A percentile compares a stretch with the other conserved stretches of the same genome.
These are phyloP conservation scores for Oophaga pumilio DNA, from an alignment of 2,113 vertebrate genomes.

Conservation along the genomic window DNA sequence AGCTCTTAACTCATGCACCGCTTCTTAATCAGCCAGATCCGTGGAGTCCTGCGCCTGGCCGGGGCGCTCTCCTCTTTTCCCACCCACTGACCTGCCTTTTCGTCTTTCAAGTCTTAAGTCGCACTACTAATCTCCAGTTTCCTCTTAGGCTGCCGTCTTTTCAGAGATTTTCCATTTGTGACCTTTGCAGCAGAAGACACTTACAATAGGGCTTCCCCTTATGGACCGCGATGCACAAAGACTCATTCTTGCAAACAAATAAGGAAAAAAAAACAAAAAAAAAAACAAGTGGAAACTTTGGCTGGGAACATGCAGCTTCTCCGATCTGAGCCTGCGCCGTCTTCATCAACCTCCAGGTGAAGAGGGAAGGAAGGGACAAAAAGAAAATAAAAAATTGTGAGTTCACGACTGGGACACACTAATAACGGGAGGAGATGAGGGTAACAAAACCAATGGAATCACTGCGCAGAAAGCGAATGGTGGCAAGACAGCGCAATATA, in stretches of 20 bases:
- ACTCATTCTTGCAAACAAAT: conserved; percentile 16
- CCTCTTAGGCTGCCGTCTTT: conserved; percentile 51
- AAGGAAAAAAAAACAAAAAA: conserved; percentile 32
- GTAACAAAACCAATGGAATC: not conserved
- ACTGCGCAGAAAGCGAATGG: too few relatives aligned
- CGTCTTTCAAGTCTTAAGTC: conserved; percentile 43
- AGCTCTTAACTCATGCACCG: conserved; percentile 49
- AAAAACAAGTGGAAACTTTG: conserved; percentile 12
- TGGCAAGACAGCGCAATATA: too few relatives aligned
- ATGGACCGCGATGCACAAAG: not conserved
- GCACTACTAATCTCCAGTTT: conserved; percentile 55
- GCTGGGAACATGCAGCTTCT: not conserved
- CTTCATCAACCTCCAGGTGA: conserved; percentile 26
- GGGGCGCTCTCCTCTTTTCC: not conserved
- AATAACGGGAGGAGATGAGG: not conserved
- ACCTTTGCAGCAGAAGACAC: conserved; percentile 50
- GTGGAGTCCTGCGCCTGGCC: conserved; percentile 10
- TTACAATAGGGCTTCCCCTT: conserved; percentile 43
- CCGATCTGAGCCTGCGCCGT: not conserved
- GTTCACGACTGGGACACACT: conserved; percentile 51
- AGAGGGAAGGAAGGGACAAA: not conserved
- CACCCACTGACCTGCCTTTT: conserved; percentile 54
- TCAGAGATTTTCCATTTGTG: conserved; percentile 56
- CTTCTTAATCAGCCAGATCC: conserved; percentile 48
- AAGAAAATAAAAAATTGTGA: not conserved